These are phyloP conservation scores for Oxytorus armatus DNA, from an alignment of 2,888 invertebrate genomes.

Conservation along the genomic window DNA sequence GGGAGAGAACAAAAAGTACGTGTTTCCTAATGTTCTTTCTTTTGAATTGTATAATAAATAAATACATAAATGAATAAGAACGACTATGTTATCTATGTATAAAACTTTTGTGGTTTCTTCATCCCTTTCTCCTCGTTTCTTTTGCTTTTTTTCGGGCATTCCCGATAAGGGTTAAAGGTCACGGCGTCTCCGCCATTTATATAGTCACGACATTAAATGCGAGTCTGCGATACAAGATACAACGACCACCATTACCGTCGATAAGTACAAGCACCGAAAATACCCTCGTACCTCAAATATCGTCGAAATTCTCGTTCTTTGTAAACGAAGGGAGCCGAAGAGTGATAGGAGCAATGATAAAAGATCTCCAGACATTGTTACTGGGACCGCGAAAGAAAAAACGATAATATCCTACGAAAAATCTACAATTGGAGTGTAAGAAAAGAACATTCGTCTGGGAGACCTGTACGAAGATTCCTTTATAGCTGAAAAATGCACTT, in stretches of 20 bases:
- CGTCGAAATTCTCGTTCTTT: conserved; percentile 9
- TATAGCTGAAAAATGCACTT: not conserved
- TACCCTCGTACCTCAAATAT: conserved; percentile 26
- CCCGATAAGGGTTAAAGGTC: conserved; percentile 59
- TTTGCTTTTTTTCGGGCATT: conserved; percentile 6
- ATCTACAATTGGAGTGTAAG: not conserved
- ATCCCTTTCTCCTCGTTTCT: no score
- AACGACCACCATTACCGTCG: conserved; percentile 10
- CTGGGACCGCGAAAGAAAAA: conserved; percentile 5
- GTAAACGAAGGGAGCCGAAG: not conserved
- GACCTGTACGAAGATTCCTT: not conserved
- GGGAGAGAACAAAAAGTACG: no score
- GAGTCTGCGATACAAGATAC: conserved; percentile 49
- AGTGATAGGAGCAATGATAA: conserved; percentile 34
- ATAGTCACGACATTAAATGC: conserved; percentile 61
- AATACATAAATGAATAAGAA: not conserved
- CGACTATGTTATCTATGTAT: not conserved
- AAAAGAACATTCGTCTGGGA: not conserved
- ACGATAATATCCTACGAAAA: not conserved
- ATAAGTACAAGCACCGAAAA: conserved; percentile 26
- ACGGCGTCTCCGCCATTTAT: conserved; percentile 28
- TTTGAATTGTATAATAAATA: no score
- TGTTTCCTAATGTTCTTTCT: no score
- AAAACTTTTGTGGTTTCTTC: conserved; percentile 16
- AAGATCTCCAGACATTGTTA: conserved; percentile 34